These are phyloP conservation scores for Sorex fumeus DNA, from an alignment of 2,113 vertebrate genomes.

Conservation along the genomic window DNA sequence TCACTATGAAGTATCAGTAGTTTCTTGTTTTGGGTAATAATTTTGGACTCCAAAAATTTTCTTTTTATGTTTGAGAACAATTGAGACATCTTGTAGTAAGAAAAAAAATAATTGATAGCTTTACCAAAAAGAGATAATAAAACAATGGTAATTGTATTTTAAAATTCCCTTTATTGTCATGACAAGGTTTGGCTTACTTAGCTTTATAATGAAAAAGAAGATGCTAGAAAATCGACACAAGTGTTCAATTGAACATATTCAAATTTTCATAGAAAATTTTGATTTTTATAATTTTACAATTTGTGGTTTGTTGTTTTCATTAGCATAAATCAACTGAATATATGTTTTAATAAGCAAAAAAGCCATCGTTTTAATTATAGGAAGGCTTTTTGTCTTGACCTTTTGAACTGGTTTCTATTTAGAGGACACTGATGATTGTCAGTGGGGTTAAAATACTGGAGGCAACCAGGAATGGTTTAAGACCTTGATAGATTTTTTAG, in stretches of 20 bases:
- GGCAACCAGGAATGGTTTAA: slow-evolving; percentile 46
- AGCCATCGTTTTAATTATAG: neutral
- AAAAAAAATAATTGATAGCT: neutral
- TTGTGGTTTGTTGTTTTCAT: neutral
- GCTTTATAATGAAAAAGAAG: slow-evolving; percentile 34
- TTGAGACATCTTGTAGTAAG: neutral
- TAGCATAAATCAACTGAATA: neutral
- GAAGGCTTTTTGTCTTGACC: neutral
- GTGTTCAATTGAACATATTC: neutral
- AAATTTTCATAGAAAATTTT: neutral
- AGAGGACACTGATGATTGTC: neutral
- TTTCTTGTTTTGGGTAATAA: slow-evolving; percentile 14
- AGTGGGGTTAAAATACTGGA: slow-evolving; percentile 28
- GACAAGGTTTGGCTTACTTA: neutral
- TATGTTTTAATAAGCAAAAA: neutral
- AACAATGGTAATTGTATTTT: slow-evolving; percentile 18
- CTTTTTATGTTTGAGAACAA: neutral
- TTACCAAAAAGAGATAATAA: neutral
- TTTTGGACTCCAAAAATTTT: neutral
- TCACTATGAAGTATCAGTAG: slow-evolving; percentile 6
- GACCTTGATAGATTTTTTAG: slow-evolving; percentile 63
- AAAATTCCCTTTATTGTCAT: neutral
- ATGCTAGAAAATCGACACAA: neutral
- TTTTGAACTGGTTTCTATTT: slow-evolving; percentile 8
- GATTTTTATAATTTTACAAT: neutral